Percentiles rank a stretch among this genome's conserved stretches.
Evolutionary conservation across 92 coral and sea anemone species (phyloP).

Genomic region (Siderastrea radians): DNA sequence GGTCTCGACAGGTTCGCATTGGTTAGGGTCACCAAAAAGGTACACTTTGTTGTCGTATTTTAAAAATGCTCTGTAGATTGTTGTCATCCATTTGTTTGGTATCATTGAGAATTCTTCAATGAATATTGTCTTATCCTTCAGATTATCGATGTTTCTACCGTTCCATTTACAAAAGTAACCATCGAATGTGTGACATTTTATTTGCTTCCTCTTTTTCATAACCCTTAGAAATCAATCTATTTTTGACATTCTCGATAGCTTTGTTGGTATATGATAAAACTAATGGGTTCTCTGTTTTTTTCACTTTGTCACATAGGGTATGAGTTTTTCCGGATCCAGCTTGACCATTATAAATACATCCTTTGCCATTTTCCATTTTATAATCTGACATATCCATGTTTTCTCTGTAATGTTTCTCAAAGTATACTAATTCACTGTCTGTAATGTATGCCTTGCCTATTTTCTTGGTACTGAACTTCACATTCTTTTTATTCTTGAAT

Average conservation of each 20-base stretch:
- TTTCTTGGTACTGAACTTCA: not conserved
- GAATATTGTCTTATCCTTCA: constrained; percentile 21
- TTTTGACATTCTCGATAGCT: constrained; percentile 38
- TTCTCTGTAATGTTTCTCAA: constrained; percentile 58
- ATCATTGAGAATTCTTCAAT: constrained; percentile 49
- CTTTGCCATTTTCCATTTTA: not conserved
- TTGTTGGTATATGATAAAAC: constrained; percentile 27
- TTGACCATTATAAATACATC: constrained; percentile 11
- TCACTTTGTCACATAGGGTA: not conserved
- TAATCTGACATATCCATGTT: constrained; percentile 22
- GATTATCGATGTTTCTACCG: not conserved
- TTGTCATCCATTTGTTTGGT: constrained; percentile 42
- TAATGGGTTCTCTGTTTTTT: not conserved
- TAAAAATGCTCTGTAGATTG: constrained; percentile 3
- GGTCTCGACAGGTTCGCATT: constrained; percentile 52
- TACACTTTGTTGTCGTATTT: not conserved
- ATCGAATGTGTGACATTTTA: constrained; percentile 42
- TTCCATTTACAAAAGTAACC: constrained; percentile 32
- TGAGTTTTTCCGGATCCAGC: constrained; percentile 46
- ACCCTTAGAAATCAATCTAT: not conserved
- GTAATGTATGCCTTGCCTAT: constrained; percentile 19
- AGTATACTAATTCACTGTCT: constrained; percentile 9
- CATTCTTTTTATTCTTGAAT: constrained; percentile 35
- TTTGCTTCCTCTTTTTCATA: not conserved
- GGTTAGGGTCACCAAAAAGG: constrained; percentile 51